Base-by-base conservation (phyloP, 2,113 vertebrate genomes). In the Oreotrochilus melanogaster region DNA sequence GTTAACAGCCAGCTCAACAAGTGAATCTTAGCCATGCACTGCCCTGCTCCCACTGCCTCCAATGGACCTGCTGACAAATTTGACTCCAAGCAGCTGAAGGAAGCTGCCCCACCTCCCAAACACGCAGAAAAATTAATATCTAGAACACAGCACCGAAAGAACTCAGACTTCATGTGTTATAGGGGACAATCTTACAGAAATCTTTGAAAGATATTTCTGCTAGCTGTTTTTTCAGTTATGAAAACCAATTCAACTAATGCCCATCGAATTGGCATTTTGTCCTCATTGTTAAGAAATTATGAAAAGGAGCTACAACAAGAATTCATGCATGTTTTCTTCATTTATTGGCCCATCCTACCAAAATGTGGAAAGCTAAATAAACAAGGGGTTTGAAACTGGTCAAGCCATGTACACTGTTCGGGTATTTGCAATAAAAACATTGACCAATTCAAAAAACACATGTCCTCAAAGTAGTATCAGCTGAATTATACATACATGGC, bases 361-460 rank as follows among this genome's bases (percentile, higher is more conserved):
- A 92, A 70, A 67, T 37, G 23, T 9, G 79, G 65, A 30, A 86
- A 88, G 37, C 17, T 30, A 54, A 50, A 54, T 65, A 62, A 93
- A 90, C 54, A 83, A 50, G 3, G 16, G 37, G 11, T 18, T 54
- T 83, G 71, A 62, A 92, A 86, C 23, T 43, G 5, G 60, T 80
- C 67, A 83, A 92, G 56, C 33, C 78, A 74, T 12, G 37, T 58
- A 74, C 31, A 19, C 33, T 73, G 60, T 42, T 90, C 58, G 51
- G 47, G 35, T 88, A 80, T 90, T 80, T 83, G 64, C 51, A 95
- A 88, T 35, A 74, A 95, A 96, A 93, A 92, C 28, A 86, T 1
- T 16, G 37, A 54, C 50, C 72, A 95, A 37, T 66, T 53, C 31
- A 58, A 92, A 88, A 93, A 66, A 54, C 9, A 54, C 9, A 79